These are phyloP conservation scores for Tridacna gigas DNA, from an alignment of 2,888 invertebrate genomes.

Conservation along the genomic window DNA sequence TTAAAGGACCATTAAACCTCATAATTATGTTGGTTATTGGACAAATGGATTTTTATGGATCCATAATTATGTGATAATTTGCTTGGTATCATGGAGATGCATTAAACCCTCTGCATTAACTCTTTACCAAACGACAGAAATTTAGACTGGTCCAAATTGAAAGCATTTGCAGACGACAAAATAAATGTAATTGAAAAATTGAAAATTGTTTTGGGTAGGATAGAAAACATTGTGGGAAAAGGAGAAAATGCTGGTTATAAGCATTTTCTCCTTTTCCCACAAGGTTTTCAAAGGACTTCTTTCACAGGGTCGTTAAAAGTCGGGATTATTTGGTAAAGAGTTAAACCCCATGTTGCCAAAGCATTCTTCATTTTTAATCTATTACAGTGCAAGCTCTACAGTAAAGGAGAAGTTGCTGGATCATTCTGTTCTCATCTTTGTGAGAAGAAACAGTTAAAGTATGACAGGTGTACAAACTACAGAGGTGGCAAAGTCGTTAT, in stretches of 20 bases:
- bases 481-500: constrained; percentile 87
- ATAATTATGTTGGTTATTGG: too few species aligned
- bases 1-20: too few species aligned
- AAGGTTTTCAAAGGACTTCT: too few species aligned
- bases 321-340: too few species aligned
- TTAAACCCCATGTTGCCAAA: constrained; percentile 3
- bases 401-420: constrained; percentile 87
- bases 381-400: constrained; percentile 83
- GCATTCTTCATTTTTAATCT: neutral
- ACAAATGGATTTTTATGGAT: too few species aligned
- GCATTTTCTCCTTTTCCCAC: constrained; percentile 3
- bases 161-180: too few species aligned
- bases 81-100: too few species aligned
- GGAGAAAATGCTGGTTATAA: constrained; percentile 1
- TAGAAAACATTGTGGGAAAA: constrained; percentile 6
- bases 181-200: neutral
- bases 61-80: too few species aligned
- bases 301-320: too few species aligned
- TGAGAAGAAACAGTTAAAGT: constrained; percentile 86
- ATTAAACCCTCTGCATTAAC: too few species aligned
- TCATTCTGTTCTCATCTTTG: constrained; percentile 89
- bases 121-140: too few species aligned
- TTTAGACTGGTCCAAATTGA: too few species aligned
- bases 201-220: constrained; percentile 1
- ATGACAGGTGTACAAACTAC: constrained; percentile 88